These are phyloP conservation scores for Fragum whitleyi DNA, from an alignment of 2,888 invertebrate genomes.

Conservation along the genomic window DNA sequence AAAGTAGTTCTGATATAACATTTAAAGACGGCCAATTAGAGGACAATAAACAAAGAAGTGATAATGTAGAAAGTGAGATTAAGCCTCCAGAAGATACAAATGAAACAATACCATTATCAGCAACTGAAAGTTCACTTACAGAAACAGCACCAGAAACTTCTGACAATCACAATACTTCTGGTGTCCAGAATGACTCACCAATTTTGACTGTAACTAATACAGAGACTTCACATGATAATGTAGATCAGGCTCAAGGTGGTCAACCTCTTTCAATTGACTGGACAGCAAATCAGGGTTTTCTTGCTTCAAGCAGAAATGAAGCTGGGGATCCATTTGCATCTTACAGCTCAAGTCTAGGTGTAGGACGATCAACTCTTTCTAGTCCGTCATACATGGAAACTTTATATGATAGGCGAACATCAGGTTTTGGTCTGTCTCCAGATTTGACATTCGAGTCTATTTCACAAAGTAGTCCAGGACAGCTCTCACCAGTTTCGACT, in stretches of 20 bases:
- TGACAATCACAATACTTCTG: neutral
- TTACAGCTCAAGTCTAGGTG: neutral
- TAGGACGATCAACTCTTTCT: neutral
- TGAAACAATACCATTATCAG: neutral
- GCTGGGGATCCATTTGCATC: neutral
- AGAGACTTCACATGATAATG: neutral
- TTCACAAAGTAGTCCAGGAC: slow-evolving; percentile 12
- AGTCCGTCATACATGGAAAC: slow-evolving; percentile 26
- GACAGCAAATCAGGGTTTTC: slow-evolving; percentile 13
- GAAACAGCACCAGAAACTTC: neutral
- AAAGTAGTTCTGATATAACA: neutral
- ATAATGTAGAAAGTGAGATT: neutral
- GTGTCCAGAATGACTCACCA: neutral
- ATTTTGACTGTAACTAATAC: neutral
- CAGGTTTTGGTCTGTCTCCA: neutral
- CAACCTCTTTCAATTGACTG: slow-evolving; percentile 7
- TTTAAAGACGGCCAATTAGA: neutral
- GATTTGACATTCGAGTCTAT: slow-evolving; percentile 12
- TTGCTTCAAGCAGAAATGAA: neutral
- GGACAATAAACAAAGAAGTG: neutral
- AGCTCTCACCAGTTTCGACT: neutral
- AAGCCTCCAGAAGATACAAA: neutral
- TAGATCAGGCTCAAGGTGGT: neutral
- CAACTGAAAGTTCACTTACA: neutral
- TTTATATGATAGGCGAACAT: slow-evolving; percentile 9